phyloP scores from a whole-genome alignment of 2,797 vertebrate genomes.

The Eptatretus atami region DNA sequence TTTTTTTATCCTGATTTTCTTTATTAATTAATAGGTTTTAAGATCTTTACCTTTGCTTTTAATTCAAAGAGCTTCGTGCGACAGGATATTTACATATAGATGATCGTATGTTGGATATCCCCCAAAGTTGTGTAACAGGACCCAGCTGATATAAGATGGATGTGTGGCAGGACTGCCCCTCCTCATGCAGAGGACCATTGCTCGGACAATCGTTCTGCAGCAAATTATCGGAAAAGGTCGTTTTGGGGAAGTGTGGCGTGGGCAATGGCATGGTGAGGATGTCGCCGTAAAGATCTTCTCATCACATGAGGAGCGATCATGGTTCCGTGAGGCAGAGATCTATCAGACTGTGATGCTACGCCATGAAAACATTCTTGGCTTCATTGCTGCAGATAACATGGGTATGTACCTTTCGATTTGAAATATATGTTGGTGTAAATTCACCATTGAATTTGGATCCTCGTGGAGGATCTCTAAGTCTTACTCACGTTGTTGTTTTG shows the following conservation, averaged over 20 bases:
- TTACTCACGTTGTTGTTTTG: no score
- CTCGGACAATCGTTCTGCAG: conserved; percentile 76
- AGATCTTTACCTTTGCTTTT: no score
- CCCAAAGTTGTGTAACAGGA: no score
- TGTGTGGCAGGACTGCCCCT: conserved; percentile 39
- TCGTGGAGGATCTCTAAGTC: no score
- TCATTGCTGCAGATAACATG: conserved; percentile 93
- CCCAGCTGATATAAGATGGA: no score
- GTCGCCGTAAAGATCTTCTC: conserved; percentile 97
- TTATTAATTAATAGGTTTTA: no score
- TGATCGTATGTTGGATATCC: no score
- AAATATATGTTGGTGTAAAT: no score
- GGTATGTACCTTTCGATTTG: conserved; percentile 16
- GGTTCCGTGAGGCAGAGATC: conserved; percentile 90
- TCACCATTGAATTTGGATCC: no score
- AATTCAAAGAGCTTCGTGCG: no score
- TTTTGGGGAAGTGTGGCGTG: conserved; percentile 88
- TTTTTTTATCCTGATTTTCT: no score
- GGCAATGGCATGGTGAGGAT: conserved; percentile 68
- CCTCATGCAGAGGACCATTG: conserved; percentile 75
- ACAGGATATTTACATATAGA: no score
- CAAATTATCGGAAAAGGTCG: conserved; percentile 93
- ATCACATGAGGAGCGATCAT: conserved; percentile 77
- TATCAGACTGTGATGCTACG: conserved; percentile 94
- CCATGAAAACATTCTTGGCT: conserved; percentile 86